Evolutionary conservation across 1,140 invertebrate genomes (phyloP), one percentile per base, ranked within the genome.

Genomic region (Drosophila nannoptera): DNA sequence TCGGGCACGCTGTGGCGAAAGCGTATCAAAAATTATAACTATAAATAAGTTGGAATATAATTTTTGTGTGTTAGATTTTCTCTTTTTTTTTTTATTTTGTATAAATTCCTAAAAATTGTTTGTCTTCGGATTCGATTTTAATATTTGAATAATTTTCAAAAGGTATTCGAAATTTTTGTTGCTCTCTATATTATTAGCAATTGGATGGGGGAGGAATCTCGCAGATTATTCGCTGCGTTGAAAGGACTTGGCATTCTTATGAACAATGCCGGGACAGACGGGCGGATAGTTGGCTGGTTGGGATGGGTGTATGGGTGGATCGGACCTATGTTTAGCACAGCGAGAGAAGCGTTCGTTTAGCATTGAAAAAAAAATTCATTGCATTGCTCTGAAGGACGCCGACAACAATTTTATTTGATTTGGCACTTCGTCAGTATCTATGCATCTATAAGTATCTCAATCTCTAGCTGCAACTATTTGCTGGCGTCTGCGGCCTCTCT

Each of bases 341-440:
- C 31, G 22, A 22, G 22, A 22, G 22, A 22, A 52, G 40, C 14
- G 36, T 62, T 22, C 54, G 36, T 63, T 75, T 82, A 82, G 78
- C 78, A 83, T 82, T 82, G 78, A 82, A 82, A 77, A 74, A 74
- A 22, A 78, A 60, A 83, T 75, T 75, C 67, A 75, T 77, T 77
- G 77, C 67, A 81, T 78, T 75, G 81, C 73, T 52, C 69, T 78
- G 78, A 83, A 83, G 78, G 78, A 78, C 78, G 78, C 80, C 72
- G 65, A 76, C 72, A 69, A 45, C 70, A 64, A 64, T 77, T 22
- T 77, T 67, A 73, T 81, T 80, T 75, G 68, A 78, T 75, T 70
- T 78, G 76, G 54, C 71, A 58, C 62, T 78, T 71, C 64, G 69
- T 73, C 64, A 73, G 67, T 75, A 75, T 72, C 50, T 80, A 40